phyloP scores from a whole-genome alignment of 2,797 vertebrate species.

The Ptychobarbus kaznakovi region DNA sequence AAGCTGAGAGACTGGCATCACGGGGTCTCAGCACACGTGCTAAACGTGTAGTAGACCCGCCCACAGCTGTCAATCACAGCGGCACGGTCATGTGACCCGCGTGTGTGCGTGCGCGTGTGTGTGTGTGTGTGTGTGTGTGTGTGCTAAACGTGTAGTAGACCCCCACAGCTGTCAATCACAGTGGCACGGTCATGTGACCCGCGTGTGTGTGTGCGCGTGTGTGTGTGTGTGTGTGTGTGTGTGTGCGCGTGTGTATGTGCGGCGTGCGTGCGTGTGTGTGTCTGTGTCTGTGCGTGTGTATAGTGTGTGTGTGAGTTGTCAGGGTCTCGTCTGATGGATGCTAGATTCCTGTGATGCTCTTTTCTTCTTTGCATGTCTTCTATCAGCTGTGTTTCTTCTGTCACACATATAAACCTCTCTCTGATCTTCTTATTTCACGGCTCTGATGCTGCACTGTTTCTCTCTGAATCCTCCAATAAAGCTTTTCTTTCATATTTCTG shows the following conservation, averaged over 20 bases:
- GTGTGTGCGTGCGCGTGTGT: too few relatives aligned
- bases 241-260: too few relatives aligned
- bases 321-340: not conserved
- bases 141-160: slow-evolving; percentile 89
- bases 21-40: slow-evolving; percentile 90
- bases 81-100: not conserved
- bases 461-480: slow-evolving; percentile 54
- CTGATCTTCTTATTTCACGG: not conserved
- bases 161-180: slow-evolving; percentile 6
- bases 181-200: not conserved
- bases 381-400: slow-evolving; percentile 28
- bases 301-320: not conserved
- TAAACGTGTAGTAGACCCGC: slow-evolving; percentile 86
- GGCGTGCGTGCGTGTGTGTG: too few relatives aligned
- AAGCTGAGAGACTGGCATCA: slow-evolving; percentile 99
- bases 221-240: too few relatives aligned
- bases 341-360: not conserved
- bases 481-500: slow-evolving; percentile 31
- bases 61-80: slow-evolving; percentile 2
- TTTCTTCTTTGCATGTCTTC: slow-evolving; percentile 1
- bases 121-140: not conserved
- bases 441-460: slow-evolving; percentile 20
- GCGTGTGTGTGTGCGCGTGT: too few relatives aligned
- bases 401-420: slow-evolving; percentile 10
- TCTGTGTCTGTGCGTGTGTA: not conserved